Percentiles rank a stretch among this genome's conserved stretches.
Evolutionary conservation across 2,797 vertebrate species (phyloP).

Genomic region (Micrastur ruficollis): DNA sequence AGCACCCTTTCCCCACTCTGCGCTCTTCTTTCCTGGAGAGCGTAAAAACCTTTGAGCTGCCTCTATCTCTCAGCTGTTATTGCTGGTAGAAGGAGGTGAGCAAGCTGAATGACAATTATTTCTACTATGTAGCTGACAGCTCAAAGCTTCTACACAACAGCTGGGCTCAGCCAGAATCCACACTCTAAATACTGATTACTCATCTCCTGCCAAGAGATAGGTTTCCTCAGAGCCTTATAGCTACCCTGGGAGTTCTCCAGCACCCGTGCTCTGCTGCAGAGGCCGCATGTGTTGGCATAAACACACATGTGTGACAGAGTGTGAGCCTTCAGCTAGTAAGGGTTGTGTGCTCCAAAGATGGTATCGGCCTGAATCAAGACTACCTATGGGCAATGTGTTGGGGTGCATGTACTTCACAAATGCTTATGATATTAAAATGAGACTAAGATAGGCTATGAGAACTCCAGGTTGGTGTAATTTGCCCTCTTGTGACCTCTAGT

Average conservation of each 20-base stretch:
- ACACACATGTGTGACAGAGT: not conserved
- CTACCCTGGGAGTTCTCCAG: not conserved
- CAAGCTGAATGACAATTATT: conserved; percentile 68
- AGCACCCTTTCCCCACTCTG: not conserved
- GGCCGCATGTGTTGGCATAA: not conserved
- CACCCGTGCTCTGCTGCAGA: not conserved
- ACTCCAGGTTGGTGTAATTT: not conserved
- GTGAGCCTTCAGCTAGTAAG: not conserved
- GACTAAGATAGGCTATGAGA: not conserved
- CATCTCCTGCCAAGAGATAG: conserved; percentile 31
- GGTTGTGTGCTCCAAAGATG: not conserved
- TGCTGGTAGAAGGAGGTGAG: conserved; percentile 34
- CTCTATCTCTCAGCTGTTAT: conserved; percentile 62
- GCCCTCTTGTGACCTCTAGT: not conserved
- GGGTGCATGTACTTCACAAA: not conserved
- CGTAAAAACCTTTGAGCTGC: not conserved
- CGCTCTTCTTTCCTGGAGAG: not conserved
- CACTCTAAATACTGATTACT: conserved; percentile 32
- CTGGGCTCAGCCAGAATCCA: conserved; percentile 63
- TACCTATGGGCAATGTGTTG: not conserved
- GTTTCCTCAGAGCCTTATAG: conserved; percentile 13
- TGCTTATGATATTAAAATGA: not conserved
- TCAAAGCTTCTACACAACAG: conserved; percentile 60
- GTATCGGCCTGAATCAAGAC: not conserved
- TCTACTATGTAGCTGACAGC: conserved; percentile 47